Base-by-base conservation (phyloP, 2,113 vertebrate genomes). In the Arenaria interpres region DNA sequence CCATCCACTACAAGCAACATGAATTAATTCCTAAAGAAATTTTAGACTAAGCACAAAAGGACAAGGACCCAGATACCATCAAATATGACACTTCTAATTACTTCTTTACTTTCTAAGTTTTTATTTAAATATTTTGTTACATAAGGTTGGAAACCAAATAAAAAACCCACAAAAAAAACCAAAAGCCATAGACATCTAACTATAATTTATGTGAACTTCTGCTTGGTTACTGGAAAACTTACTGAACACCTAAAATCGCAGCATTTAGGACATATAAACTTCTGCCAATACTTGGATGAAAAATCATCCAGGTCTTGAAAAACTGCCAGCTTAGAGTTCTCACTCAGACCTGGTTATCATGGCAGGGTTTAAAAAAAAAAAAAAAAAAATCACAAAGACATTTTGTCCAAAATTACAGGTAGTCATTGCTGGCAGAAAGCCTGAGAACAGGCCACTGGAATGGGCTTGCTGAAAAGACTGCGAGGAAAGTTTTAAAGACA, bases 131-230 rank as follows among this genome's bases (percentile, higher is more conserved):
- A 43, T 62, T 76, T 68, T 71, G 7, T 63, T 83, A 6, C 4
- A 12, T 57, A 37, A 67, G 2, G 3, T 3, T 18, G 11, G 50
- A 72, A 72, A 60, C 4, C 10, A 53, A 57, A 46, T 16, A 35
- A 39, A 59, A 43, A 62, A 8, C 1, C 2, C 10, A 17, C 3
- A 12, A n/a, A n/a, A 77, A 77, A 6, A 1, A 3, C 1, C 5
- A 24, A 50, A 54, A 79, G 1, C 4, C 25, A 35, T 77, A 6
- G 1, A 30, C 32, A 48, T 13, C 10, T 62, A 74, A 66, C 8
- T 48, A 53, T 27, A 79, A 27, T 7, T 85, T 53, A 37, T 27
- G 3, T 3, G 77, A 69, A 48, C 6, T 53, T 32, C 7, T 62
- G 3, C 14, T 71, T 62, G 5, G 0, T 53, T 64, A 59, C 19